phyloP scores from a whole-genome alignment of 2,888 invertebrate species.

The Hemicrepidius hirtus region DNA sequence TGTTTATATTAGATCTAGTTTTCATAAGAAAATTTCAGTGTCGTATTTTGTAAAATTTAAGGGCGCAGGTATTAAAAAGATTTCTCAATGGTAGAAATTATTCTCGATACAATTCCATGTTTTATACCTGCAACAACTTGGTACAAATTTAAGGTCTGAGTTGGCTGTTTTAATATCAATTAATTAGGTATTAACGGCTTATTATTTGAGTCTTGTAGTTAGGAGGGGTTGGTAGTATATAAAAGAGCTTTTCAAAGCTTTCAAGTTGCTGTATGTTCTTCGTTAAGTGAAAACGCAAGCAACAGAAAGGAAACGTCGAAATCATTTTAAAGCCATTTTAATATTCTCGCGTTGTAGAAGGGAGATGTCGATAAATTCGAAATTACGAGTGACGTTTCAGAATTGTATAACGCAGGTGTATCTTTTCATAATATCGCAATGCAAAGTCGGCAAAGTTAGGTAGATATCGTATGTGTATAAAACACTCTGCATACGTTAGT shows the following conservation, averaged over 20 bases:
- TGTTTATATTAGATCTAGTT: no score
- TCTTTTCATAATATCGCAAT: constrained; percentile 20
- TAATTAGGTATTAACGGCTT: neutral
- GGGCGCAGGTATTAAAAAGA: no score
- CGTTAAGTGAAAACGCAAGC: constrained; percentile 19
- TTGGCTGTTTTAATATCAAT: neutral
- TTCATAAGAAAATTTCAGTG: no score
- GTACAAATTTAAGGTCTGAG: neutral
- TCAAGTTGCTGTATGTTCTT: constrained; percentile 17
- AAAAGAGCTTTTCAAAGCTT: constrained; percentile 11
- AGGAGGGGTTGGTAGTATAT: neutral
- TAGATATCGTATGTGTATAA: constrained; percentile 29
- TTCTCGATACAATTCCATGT: no score
- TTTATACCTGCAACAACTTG: neutral
- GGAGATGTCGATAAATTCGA: constrained; percentile 16
- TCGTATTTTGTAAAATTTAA: no score
- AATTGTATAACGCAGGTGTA: constrained; percentile 28
- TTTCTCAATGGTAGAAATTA: no score
- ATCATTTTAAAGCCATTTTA: constrained; percentile 15
- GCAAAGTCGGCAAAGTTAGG: constrained; percentile 23
- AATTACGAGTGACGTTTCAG: constrained; percentile 14
- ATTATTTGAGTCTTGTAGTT: constrained; percentile 1
- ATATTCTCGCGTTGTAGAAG: constrained; percentile 14
- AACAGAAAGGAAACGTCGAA: constrained; percentile 6
- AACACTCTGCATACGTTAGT: constrained; percentile 39